These are phyloP conservation scores for Xenopus laevis DNA, from an alignment of 2,113 vertebrate species.

Conservation along the genomic window DNA sequence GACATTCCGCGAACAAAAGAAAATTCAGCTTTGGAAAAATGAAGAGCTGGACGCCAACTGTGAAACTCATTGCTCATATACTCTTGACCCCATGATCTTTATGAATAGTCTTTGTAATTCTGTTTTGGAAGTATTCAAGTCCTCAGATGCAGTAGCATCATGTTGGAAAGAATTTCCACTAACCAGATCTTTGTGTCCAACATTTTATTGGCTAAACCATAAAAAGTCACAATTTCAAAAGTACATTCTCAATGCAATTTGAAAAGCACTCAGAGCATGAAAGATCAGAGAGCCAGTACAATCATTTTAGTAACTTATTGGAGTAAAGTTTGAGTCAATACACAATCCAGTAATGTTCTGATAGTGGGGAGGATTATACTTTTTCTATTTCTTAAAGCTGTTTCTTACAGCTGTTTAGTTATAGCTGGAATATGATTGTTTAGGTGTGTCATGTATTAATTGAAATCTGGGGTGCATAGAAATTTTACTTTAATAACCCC, in stretches of 20 bases:
- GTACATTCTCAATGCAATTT: background rate
- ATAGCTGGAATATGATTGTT: too few relatives aligned
- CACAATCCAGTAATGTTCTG: too few relatives aligned
- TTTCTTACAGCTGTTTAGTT: too few relatives aligned
- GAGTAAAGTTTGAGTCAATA: too few relatives aligned
- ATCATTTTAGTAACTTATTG: too few relatives aligned
- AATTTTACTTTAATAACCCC: too few relatives aligned
- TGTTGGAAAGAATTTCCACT: slow-evolving; percentile 38
- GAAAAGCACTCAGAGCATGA: background rate
- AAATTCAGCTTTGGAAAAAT: slow-evolving; percentile 31
- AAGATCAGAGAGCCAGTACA: too few relatives aligned
- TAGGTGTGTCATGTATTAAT: too few relatives aligned
- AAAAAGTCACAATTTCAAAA: slow-evolving; percentile 10
- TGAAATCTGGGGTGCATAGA: too few relatives aligned
- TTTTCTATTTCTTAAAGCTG: too few relatives aligned
- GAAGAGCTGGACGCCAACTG: slow-evolving; percentile 18
- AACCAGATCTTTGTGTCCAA: slow-evolving; percentile 25
- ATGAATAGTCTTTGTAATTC: slow-evolving; percentile 28
- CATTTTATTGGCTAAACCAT: slow-evolving; percentile 26
- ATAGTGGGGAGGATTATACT: too few relatives aligned
- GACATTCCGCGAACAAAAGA: slow-evolving; percentile 2
- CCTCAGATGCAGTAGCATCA: slow-evolving; percentile 31
- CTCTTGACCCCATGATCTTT: slow-evolving; percentile 35
- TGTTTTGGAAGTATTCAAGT: slow-evolving; percentile 31
- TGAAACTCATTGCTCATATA: slow-evolving; percentile 35